Base-by-base conservation (phyloP, 2,797 vertebrate species). In the Sebastes ruberrimus region DNA sequence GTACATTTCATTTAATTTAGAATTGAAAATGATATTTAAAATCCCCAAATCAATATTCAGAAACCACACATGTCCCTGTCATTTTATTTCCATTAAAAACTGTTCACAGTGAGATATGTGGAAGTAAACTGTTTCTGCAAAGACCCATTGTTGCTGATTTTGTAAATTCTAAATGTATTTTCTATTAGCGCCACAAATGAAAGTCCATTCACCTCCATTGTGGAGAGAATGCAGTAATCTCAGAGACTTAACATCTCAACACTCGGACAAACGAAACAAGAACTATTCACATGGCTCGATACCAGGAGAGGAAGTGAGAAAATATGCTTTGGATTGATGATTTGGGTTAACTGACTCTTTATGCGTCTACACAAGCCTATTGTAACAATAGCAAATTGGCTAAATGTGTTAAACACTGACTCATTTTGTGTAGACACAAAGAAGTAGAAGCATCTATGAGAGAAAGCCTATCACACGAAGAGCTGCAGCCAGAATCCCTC, bases 401-500 rank as follows among this genome's bases (percentile, higher is more conserved):
- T 66, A 20, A 33, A 81, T 62, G 30, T 71, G 65, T 56, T 55
- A 33, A 71, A 72, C 77, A 71, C 52, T 28, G 67, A 82, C 55
- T 80, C 32, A 68, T 80, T 84, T 70, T 52, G 79, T 86, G 74
- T 33, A 64, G 84, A 89, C 76, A 85, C 80, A 88, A 78, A 89
- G 74, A 82, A 70, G 52, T 61, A 32, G 66, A 80, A 76, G 69
- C 73, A 71, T 76, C 71, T 62, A 63, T 6, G 56, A 87, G 72
- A 84, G 79, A 62, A 84, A 84, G 53, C 69, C 68, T 78, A 83
- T 83, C 52, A 82, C 81, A 85, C 2, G 33, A 76, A 65, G 72
- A 81, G 80, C 74, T 55, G 76, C 74, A 82, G 90, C 91, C 89
- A 92, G 89, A 69, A 81, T 88, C 78, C 77, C 74, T 81, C 83